Percentiles rank a stretch among this genome's conserved stretches.
These are phyloP conservation scores for Panzeria rudis DNA, from an alignment of 2,888 invertebrate genomes.

Conservation along the genomic window DNA sequence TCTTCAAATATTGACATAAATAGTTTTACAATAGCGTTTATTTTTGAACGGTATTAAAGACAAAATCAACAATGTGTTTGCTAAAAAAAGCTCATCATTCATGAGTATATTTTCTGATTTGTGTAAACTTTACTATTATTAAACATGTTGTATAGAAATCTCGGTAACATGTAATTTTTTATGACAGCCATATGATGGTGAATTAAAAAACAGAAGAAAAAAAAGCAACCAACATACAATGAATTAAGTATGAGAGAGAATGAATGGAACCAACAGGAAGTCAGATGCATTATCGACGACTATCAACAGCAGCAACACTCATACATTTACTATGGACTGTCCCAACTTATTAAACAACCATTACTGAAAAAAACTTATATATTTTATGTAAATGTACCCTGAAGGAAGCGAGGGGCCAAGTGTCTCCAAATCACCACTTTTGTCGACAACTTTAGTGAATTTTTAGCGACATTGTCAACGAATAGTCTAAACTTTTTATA, in stretches of 20 bases:
- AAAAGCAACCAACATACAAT: conserved; percentile 23
- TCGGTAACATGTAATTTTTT: conserved; percentile 55
- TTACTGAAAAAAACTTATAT: conserved; percentile 29
- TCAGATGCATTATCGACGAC: conserved; percentile 69
- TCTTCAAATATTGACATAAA: not conserved
- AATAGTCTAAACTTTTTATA: no score
- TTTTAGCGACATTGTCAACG: no score
- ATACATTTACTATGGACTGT: conserved; percentile 15
- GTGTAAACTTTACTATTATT: conserved; percentile 54
- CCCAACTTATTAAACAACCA: conserved; percentile 64
- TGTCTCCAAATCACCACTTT: no score
- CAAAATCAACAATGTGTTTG: conserved; percentile 28
- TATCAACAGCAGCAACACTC: conserved; percentile 27
- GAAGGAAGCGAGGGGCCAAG: no score
- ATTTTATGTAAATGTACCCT: not conserved
- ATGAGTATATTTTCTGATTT: conserved; percentile 42
- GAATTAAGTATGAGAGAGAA: conserved; percentile 39
- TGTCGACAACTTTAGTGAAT: no score
- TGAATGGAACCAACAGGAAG: conserved; percentile 57
- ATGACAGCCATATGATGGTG: conserved; percentile 59
- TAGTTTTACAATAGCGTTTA: not conserved
- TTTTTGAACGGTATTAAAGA: not conserved
- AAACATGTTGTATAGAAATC: conserved; percentile 61
- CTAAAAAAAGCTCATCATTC: conserved; percentile 33
- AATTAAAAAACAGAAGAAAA: conserved; percentile 26